Percentiles rank a stretch among this genome's conserved stretches.
Evolutionary conservation across 2,113 vertebrate genomes (phyloP).

Genomic region (Cygnus buccinator): DNA sequence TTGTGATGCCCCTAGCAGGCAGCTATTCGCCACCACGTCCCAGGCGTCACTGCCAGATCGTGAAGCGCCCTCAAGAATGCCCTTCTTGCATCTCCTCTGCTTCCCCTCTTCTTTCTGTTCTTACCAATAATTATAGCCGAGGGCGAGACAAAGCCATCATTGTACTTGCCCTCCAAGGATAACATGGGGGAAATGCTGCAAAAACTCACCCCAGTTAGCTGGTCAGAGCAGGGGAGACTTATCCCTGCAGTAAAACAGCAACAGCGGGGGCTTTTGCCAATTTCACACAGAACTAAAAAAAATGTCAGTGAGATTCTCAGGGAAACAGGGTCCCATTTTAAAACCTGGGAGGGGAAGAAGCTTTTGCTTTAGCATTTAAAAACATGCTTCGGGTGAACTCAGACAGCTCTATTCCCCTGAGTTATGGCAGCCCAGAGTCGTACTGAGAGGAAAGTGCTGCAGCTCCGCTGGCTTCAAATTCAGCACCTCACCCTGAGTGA

Average conservation of each 20-base stretch:
- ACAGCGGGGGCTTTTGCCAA: not conserved
- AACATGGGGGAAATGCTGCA: not conserved
- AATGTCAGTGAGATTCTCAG: not conserved
- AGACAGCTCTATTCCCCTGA: not conserved
- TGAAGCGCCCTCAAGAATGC: not conserved
- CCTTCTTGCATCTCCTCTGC: not conserved
- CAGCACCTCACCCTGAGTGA: not conserved
- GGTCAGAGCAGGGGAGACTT: not conserved
- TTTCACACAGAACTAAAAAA: not conserved
- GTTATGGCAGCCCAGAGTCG: not conserved
- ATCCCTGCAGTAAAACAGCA: not conserved
- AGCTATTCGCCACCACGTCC: not conserved
- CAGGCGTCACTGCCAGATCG: rapidly evolving
- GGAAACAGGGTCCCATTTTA: not conserved
- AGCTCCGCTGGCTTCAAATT: not conserved
- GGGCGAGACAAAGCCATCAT: not conserved
- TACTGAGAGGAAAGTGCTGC: rapidly evolving
- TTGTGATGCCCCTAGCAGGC: not conserved
- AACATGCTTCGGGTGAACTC: not conserved
- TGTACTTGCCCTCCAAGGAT: not conserved
- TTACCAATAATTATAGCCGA: not conserved
- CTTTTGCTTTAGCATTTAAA: not conserved
- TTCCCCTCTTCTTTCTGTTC: not conserved
- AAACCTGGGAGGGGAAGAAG: not conserved
- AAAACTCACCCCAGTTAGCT: not conserved